Percentiles rank a stretch among this genome's conserved stretches.
Evolutionary conservation across 2,888 invertebrate species (phyloP).

Genomic region (Trypoxylon attenuatum): DNA sequence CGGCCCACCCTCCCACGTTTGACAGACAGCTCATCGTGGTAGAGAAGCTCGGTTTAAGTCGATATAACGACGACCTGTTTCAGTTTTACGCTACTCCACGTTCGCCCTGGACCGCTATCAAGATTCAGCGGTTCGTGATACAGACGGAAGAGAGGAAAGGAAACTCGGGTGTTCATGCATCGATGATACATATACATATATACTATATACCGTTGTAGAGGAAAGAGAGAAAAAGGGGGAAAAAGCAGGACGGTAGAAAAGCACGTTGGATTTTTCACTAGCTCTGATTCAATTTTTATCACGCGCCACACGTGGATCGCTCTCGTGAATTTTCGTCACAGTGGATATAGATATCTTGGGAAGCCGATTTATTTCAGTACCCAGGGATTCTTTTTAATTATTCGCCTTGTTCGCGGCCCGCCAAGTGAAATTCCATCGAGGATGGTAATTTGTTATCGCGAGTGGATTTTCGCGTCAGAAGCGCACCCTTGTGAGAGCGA

Average conservation of each 20-base stretch:
- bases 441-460: not conserved
- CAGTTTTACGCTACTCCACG: slow-evolving; percentile 17
- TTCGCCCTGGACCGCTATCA: slow-evolving; percentile 21
- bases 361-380: not conserved
- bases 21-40: no score
- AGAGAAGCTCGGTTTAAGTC: slow-evolving; percentile 31
- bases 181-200: no score
- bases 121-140: slow-evolving; percentile 37
- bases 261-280: slow-evolving; percentile 27
- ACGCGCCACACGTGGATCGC: not conserved
- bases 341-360: not conserved
- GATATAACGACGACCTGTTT: slow-evolving; percentile 37
- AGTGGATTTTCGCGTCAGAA: not conserved
- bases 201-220: not conserved
- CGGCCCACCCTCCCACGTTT: no score
- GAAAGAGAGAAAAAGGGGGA: not conserved
- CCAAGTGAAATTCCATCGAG: slow-evolving; percentile 9
- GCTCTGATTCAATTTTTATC: slow-evolving; percentile 34
- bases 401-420: not conserved
- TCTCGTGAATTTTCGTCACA: slow-evolving; percentile 3
- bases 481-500: no score
- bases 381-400: slow-evolving; percentile 17
- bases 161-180: no score
- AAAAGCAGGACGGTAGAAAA: slow-evolving; percentile 3
- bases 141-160: slow-evolving; percentile 4